These are phyloP conservation scores for Scaptomyza cyrtandrae DNA, from an alignment of 2,888 invertebrate species.

Conservation along the genomic window DNA sequence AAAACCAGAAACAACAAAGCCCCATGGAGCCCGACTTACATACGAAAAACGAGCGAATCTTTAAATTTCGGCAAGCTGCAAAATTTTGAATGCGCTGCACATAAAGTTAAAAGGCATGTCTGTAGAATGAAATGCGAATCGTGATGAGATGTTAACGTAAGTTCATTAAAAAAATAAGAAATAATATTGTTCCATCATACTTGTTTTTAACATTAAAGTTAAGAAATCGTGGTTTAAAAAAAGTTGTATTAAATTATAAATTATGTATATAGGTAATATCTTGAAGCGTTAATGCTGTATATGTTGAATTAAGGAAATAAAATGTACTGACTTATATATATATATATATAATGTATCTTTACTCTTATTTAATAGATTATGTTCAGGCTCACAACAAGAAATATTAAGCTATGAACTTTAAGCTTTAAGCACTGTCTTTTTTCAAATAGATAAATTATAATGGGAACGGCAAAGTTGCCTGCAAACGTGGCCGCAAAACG, in stretches of 20 bases:
- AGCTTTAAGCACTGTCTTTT: no score
- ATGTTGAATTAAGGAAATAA: no score
- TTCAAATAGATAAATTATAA: background rate
- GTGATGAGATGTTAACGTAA: background rate
- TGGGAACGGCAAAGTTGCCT: no score
- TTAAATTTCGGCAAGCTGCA: conserved; percentile 56
- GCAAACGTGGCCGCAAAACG: conserved; percentile 29
- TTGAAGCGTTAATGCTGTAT: no score
- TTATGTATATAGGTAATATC: no score
- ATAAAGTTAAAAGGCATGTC: background rate
- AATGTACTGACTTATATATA: no score
- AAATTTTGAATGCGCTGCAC: conserved; percentile 35
- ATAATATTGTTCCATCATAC: background rate
- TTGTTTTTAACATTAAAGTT: no score
- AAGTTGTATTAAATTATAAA: no score
- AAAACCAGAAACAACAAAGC: conserved; percentile 11
- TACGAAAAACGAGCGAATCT: conserved; percentile 21
- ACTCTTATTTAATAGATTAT: background rate
- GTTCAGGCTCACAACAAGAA: background rate
- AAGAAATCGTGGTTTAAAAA: no score
- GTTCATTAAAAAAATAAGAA: background rate
- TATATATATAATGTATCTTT: no score
- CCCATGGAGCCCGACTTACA: conserved; percentile 37
- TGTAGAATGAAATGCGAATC: background rate
- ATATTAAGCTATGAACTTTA: no score